phyloP scores from a whole-genome alignment of 2,888 invertebrate genomes.

The Steromphala cineraria region DNA sequence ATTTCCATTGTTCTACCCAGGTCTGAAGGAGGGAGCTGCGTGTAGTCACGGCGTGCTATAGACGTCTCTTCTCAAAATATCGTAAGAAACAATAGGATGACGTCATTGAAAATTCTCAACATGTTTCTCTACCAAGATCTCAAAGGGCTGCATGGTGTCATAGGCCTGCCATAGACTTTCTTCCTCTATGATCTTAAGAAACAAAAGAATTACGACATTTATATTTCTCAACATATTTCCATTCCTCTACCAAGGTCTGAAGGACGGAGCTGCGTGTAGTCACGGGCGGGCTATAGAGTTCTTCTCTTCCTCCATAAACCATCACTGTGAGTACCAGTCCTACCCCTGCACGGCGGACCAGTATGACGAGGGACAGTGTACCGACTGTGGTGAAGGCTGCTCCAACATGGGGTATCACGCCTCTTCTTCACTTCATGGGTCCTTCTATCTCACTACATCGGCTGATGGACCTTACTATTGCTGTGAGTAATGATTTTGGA shows the following conservation, averaged over 20 bases:
- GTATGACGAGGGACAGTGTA: slow-evolving; percentile 84
- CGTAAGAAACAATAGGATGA: too few relatives aligned
- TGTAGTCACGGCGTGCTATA: too few relatives aligned
- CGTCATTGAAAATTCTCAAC: too few relatives aligned
- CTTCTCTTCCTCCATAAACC: slow-evolving; percentile 86
- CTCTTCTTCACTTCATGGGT: slow-evolving; percentile 28
- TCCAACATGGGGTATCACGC: slow-evolving; percentile 69
- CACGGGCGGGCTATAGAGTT: slow-evolving; percentile 89
- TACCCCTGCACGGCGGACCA: slow-evolving; percentile 88
- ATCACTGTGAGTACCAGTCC: slow-evolving; percentile 84
- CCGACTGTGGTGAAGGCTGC: slow-evolving; percentile 57
- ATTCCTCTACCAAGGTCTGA: slow-evolving; percentile 35
- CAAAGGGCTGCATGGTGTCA: too few relatives aligned
- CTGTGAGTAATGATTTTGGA: neutral
- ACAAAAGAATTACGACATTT: too few relatives aligned
- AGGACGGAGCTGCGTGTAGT: slow-evolving; percentile 83
- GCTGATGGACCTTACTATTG: slow-evolving; percentile 1
- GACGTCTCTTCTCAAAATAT: too few relatives aligned
- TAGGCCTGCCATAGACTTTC: too few relatives aligned
- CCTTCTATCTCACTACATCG: slow-evolving; percentile 34
- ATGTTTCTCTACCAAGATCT: too few relatives aligned
- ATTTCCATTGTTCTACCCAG: too few relatives aligned
- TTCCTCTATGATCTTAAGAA: too few relatives aligned
- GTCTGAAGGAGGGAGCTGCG: too few relatives aligned
- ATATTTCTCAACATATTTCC: too few relatives aligned